These are phyloP conservation scores for Archegozetes longisetosus DNA, from an alignment of 1,140 invertebrate genomes.

Conservation along the genomic window DNA sequence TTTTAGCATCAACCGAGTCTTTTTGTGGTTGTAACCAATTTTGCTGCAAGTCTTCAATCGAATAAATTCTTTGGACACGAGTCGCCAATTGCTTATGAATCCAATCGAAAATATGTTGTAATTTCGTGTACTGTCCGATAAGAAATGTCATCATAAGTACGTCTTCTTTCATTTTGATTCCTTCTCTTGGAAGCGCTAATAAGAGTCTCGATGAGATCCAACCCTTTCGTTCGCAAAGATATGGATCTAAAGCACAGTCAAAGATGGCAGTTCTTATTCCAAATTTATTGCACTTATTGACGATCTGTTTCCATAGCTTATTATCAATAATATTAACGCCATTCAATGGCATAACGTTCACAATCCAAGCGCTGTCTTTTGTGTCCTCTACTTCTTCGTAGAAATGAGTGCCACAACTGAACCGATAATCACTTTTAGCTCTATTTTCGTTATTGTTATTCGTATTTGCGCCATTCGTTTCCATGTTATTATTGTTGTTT, in stretches of 20 bases:
- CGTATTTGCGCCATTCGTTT: conserved; percentile 24
- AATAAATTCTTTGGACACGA: conserved; percentile 28
- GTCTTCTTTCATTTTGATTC: conserved; percentile 34
- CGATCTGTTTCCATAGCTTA: conserved; percentile 30
- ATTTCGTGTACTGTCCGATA: conserved; percentile 24
- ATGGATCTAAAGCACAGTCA: conserved; percentile 32
- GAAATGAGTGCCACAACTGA: conserved; percentile 35
- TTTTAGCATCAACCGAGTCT: conserved; percentile 16
- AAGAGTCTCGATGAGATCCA: conserved; percentile 33
- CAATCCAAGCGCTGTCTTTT: conserved; percentile 39
- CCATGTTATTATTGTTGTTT: conserved; percentile 16
- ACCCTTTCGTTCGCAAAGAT: conserved; percentile 33
- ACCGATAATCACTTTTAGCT: conserved; percentile 17
- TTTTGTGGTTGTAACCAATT: conserved; percentile 25
- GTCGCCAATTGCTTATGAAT: conserved; percentile 31
- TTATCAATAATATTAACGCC: conserved; percentile 25
- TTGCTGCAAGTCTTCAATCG: conserved; percentile 24
- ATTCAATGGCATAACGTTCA: conserved; percentile 29
- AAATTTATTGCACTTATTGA: conserved; percentile 31
- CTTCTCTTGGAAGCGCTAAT: conserved; percentile 32
- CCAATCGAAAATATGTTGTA: conserved; percentile 32
- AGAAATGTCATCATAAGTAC: conserved; percentile 32
- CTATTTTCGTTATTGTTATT: neutral
- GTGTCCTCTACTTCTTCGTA: conserved; percentile 39
- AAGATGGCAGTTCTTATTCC: conserved; percentile 35